Base-by-base conservation (phyloP, 2,888 invertebrate species). In the Atethmia centrago region DNA sequence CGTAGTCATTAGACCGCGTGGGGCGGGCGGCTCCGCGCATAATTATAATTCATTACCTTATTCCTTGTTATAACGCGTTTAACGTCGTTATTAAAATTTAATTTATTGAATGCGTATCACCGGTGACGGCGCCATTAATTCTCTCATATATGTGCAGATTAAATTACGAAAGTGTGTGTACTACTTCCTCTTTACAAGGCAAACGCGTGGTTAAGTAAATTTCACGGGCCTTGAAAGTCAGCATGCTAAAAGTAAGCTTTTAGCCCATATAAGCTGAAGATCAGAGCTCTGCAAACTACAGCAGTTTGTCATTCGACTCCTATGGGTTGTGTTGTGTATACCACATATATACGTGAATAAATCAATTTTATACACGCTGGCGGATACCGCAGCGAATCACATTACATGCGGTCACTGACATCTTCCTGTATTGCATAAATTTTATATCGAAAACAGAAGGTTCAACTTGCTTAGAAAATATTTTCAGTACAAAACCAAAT, bases 21-120 rank as follows among this genome's bases (percentile, higher is more conserved):
- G 92, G 90, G 89, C 88, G 89, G 86, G 89, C 89, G 88, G 89
- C 90, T 88, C 86, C 80, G 86, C 86, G 90, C 90, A 90, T 94
- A 95, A 95, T 95, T 94, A 93, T 94, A 94, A 95, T 95, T 95
- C 91, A 95, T 95, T 93, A 90, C 92, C 86, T 90, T 92, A 90
- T 92, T 90, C 90, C 87, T 87, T 90, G 87, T 88, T 88, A 89
- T 89, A 90, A 86, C 80, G 85, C 82, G 85, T 87, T 93, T 90
- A 90, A 89, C 88, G 87, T 91, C 85, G 87, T 82, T 85, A 84
- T 87, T 87, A 87, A 88, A 89, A 85, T 73, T 72, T 69, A 81
- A 86, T 87, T 86, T 84, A 85, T 86, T 83, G 85, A 81, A 78
- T 78, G 78, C 58, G 70, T 75, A 79, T 68, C 84, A 72, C 61